phyloP scores from a whole-genome alignment of 2,113 vertebrate genomes.

The Pseudorhombus dupliciocellatus region DNA sequence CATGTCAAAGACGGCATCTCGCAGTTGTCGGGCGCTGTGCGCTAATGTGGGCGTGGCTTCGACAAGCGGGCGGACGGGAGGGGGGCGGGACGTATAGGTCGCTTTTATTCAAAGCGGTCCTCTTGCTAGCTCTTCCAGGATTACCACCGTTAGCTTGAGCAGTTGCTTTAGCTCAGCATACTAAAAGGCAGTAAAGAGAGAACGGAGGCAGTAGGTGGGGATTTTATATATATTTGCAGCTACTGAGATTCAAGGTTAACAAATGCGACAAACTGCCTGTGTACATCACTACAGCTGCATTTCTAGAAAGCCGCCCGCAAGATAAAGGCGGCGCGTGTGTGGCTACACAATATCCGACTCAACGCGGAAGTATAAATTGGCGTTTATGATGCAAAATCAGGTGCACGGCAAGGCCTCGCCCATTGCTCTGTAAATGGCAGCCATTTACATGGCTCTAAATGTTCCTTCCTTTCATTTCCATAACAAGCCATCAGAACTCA shows the following conservation, averaged over 20 bases:
- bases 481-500: slow-evolving; percentile 80
- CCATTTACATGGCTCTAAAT: slow-evolving; percentile 53
- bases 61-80: too few species aligned
- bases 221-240: not conserved
- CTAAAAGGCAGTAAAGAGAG: not conserved
- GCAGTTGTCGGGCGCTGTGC: too few species aligned
- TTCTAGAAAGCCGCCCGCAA: not conserved
- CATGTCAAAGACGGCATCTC: too few species aligned
- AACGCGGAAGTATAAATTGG: too few species aligned
- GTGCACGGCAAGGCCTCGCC: slow-evolving; percentile 58
- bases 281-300: not conserved
- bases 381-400: slow-evolving; percentile 30
- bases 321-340: not conserved
- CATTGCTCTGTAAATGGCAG: slow-evolving; percentile 57
- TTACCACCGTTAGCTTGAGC: too few species aligned
- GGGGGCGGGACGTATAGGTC: too few species aligned
- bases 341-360: not conserved
- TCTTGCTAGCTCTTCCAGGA: too few species aligned
- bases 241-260: not conserved
- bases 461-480: slow-evolving; percentile 77
- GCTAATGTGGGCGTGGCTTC: too few species aligned
- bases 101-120: too few species aligned
- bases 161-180: not conserved
- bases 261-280: not conserved
- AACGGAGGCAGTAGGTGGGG: not conserved